Percentiles rank a stretch among this genome's conserved stretches.
Evolutionary conservation across 2,888 invertebrate genomes (phyloP).

Genomic region (Perizoma flavofasciatum): DNA sequence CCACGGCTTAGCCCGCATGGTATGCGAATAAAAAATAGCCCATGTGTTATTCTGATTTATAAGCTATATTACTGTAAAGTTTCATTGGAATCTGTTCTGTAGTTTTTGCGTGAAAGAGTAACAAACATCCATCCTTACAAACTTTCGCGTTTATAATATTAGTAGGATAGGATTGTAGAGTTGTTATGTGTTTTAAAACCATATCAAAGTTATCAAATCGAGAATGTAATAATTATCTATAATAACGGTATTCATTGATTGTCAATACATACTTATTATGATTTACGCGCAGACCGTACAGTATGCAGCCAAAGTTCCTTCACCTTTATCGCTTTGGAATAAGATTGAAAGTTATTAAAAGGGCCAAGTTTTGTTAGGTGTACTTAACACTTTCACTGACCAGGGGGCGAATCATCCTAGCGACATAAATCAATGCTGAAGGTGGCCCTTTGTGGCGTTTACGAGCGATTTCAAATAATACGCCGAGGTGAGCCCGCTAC

Average conservation of each 20-base stretch:
- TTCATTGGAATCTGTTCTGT: no score
- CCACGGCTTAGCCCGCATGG: no score
- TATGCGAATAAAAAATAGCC: no score
- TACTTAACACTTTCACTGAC: constrained; percentile 70
- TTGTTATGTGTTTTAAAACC: neutral
- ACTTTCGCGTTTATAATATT: no score
- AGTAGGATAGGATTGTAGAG: no score
- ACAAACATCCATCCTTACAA: no score
- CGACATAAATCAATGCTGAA: constrained; percentile 73
- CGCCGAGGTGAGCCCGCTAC: constrained; percentile 41
- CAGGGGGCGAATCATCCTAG: constrained; percentile 46
- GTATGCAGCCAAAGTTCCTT: constrained; percentile 7
- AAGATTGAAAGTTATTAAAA: constrained; percentile 20
- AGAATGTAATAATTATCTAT: constrained; percentile 57
- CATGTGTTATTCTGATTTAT: no score
- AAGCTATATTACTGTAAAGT: no score
- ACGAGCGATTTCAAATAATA: constrained; percentile 59
- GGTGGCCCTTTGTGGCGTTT: constrained; percentile 60
- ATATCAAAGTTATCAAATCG: neutral
- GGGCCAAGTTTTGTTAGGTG: constrained; percentile 25
- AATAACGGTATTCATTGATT: constrained; percentile 72
- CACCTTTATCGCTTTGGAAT: constrained; percentile 22
- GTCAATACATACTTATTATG: constrained; percentile 75
- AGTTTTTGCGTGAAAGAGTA: no score
- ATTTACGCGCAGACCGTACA: constrained; percentile 62